These are phyloP conservation scores for Tipula vernalis DNA, from an alignment of 2,888 invertebrate genomes.

Conservation along the genomic window DNA sequence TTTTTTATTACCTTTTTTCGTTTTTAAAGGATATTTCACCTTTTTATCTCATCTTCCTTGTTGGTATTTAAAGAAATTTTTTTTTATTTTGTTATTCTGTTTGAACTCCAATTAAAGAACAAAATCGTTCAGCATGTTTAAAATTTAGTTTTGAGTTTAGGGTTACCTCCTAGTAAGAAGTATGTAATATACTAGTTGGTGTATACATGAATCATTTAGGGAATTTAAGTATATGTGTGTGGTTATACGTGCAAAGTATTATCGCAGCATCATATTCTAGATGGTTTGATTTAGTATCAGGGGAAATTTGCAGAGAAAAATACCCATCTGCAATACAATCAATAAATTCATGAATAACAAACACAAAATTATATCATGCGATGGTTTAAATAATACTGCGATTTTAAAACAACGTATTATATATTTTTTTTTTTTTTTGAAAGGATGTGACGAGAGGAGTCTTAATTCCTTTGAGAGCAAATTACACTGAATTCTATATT, in stretches of 20 bases:
- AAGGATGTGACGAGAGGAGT: neutral
- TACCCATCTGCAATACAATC: neutral
- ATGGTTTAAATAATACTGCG: neutral
- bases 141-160: neutral
- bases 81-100: neutral
- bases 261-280: neutral
- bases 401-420: neutral
- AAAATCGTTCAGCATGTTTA: neutral
- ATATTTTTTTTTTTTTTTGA: neutral
- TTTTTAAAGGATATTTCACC: neutral
- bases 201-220: neutral
- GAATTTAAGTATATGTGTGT: neutral
- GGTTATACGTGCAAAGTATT: neutral
- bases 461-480: neutral
- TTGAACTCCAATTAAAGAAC: neutral
- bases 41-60: neutral
- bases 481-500: neutral
- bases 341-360: neutral
- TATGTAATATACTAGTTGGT: neutral
- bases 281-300: neutral
- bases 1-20: neutral
- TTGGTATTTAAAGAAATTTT: neutral
- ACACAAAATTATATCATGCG: neutral
- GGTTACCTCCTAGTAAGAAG: neutral
- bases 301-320: neutral